Evolutionary conservation across 2,888 invertebrate species (phyloP), one percentile per base, ranked within the genome.

Genomic region (Tiliacea citrago): DNA sequence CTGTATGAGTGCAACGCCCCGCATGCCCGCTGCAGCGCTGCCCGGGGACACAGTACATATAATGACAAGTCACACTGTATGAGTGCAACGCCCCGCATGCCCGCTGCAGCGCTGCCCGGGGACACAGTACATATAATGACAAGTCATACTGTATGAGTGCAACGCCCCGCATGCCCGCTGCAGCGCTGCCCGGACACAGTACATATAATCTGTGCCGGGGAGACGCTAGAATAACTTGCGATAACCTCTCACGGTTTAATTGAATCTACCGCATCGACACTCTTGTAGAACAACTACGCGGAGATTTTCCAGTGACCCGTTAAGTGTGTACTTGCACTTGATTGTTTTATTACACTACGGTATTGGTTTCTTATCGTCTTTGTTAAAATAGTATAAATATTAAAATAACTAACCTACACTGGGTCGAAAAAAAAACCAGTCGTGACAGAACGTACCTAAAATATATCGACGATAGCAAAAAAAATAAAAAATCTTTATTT

Each of bases 211-310:
- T 29, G 29, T 29, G 29, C 39, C 39, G 39, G 39, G 39, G 42
- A 13, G 60, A 39, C 53, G 68, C 68, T 68, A 47, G 49, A n/a
- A 49, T 47, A 65, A 24, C 53, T 16, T 2, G 49, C 51, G 88
- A 88, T 88, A 88, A 83, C 86, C 86, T 77, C 12, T 65, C 72
- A 39, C 73, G 63, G 45, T 66, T 76, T 76, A 58, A 83, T 86
- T 86, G 58, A 84, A 68, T 79, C 51, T 53, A 24, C 58, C 57
- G 35, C 68, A 39, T 29, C 49, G 61, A 51, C 35, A 24, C 24
- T 39, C 57, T n/a, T 73, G 60, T 62, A 60, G 16, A 53, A 72
- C 68, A 69, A 72, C 69, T 66, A 49, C 42, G 18, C 78, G 68
- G 76, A 77, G 71, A 87, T 70, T 87, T 79, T 82, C 87, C 85